These are phyloP conservation scores for Hippolais icterina DNA, from an alignment of 2,113 vertebrate genomes.

Conservation along the genomic window DNA sequence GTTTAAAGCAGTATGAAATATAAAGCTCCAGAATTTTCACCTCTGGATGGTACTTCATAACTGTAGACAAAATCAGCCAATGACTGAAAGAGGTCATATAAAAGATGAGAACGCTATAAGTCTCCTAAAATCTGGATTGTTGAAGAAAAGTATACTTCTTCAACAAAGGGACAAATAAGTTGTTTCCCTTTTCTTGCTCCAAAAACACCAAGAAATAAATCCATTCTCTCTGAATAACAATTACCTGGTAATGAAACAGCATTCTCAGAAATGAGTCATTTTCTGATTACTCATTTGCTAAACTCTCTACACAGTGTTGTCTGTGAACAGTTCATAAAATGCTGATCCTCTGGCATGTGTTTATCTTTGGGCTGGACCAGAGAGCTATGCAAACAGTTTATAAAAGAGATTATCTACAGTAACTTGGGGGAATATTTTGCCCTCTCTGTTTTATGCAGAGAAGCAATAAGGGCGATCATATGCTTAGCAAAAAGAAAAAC, in stretches of 20 bases:
- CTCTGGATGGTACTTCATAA: not conserved
- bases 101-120: not conserved
- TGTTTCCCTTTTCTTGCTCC: not conserved
- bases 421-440: not conserved
- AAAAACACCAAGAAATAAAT: not conserved
- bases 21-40: constrained; percentile 42
- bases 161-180: not conserved
- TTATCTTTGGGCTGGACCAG: constrained; percentile 30
- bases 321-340: constrained; percentile 15
- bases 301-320: not conserved
- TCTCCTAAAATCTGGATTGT: not conserved
- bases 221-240: not conserved
- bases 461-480: not conserved
- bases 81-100: not conserved
- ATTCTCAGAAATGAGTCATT: not conserved
- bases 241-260: not conserved
- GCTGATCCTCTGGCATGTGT: constrained; percentile 24
- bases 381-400: constrained; percentile 38
- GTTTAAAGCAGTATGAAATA: constrained; percentile 11
- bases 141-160: not conserved
- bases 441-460: not conserved
- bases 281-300: constrained; percentile 4
- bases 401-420: constrained; percentile 26
- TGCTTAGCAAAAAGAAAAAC: not conserved
- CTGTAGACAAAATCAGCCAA: not conserved